A percentile compares a stretch with the other conserved stretches of the same genome.
Evolutionary conservation across 2,888 invertebrate genomes (phyloP).

Genomic region (Ophraella communa): DNA sequence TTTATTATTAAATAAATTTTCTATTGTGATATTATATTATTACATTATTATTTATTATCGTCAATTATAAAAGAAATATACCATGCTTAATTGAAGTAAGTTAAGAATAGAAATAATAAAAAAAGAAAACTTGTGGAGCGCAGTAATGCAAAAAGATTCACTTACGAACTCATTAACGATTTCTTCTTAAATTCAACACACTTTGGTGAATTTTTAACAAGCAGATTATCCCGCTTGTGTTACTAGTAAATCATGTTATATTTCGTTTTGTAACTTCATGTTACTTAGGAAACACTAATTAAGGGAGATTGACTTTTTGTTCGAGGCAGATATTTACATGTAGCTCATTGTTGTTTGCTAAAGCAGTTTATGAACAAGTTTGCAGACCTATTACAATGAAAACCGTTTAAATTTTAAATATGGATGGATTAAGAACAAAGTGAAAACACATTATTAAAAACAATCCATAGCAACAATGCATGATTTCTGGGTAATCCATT

Average conservation of each 20-base stretch:
- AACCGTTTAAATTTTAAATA: not conserved
- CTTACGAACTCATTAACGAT: not conserved
- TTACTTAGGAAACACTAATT: not conserved
- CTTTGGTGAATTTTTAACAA: not conserved
- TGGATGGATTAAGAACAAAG: not conserved
- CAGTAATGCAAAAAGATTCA: no score
- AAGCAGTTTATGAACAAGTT: slow-evolving; percentile 1
- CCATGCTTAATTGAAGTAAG: no score
- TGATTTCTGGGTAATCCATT: not conserved
- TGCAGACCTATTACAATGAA: not conserved
- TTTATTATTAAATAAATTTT: no score
- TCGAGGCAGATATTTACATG: not conserved
- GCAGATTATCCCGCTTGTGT: not conserved
- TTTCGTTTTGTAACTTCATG: not conserved
- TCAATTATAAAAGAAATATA: no score
- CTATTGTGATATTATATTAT: no score
- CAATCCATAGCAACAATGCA: not conserved
- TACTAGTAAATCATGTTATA: not conserved
- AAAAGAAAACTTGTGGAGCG: no score
- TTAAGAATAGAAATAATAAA: no score
- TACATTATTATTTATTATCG: no score
- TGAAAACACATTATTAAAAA: not conserved
- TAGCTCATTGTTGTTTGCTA: not conserved
- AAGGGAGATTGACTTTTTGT: not conserved
- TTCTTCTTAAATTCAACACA: not conserved